These are phyloP conservation scores for Lycaon pictus DNA, from an alignment of 2,113 vertebrate genomes.

Conservation along the genomic window DNA sequence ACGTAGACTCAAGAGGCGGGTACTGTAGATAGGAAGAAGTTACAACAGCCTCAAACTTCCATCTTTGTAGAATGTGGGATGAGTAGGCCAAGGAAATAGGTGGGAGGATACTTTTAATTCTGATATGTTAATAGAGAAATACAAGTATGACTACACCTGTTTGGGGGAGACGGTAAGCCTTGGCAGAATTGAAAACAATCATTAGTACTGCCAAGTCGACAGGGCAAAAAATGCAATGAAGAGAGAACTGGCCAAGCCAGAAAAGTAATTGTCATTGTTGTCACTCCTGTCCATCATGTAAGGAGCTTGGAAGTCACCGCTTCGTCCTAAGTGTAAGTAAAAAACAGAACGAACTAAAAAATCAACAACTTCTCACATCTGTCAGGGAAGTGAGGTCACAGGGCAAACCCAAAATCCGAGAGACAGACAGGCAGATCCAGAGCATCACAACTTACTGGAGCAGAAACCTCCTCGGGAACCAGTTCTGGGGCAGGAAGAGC, in stretches of 20 bases:
- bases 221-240: not conserved
- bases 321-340: not conserved
- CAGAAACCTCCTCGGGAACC: not conserved
- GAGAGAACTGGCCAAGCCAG: not conserved
- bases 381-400: not conserved
- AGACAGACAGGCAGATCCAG: not conserved
- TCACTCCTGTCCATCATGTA: not conserved
- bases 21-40: not conserved
- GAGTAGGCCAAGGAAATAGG: not conserved
- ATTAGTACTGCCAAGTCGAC: slow-evolving; percentile 19
- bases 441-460: not conserved
- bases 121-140: slow-evolving; percentile 24
- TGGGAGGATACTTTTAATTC: not conserved
- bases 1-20: not conserved
- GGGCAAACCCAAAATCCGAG: not conserved
- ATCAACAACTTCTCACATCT: not conserved
- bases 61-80: not conserved
- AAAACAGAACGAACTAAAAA: not conserved
- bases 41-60: not conserved
- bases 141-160: not conserved
- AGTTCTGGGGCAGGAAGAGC: not conserved
- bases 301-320: not conserved
- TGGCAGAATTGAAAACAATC: slow-evolving; percentile 14
- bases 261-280: not conserved
- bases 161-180: not conserved